Evolutionary conservation across 2,113 vertebrate genomes (phyloP), one percentile per base, ranked within the genome.

Genomic region (Peromyscus polionotus): DNA sequence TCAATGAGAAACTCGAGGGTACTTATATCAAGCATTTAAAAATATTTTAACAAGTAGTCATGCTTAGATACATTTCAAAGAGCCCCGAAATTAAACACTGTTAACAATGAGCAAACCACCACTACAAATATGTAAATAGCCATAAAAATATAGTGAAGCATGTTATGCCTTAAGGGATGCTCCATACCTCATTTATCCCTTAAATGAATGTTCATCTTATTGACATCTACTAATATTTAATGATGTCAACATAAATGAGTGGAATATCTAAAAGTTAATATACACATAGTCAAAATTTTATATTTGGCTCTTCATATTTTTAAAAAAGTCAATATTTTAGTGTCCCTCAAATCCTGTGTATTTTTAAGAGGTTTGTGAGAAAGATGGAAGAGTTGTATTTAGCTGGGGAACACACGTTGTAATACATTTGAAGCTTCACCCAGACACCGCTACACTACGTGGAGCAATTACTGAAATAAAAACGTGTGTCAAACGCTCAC

Each of bases 21-120:
- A 65, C 48, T 92, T 67, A 95, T 80, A 70, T 72, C 88, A 93
- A 93, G 76, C 75, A 95, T 72, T 76, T 95, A 91, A n/a, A 94
- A 95, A 45, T 81, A 88, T 72, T 93, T 95, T 86, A 51, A 96
- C 93, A 90, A 90, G 59, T 6, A 93, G 31, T 68, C 94, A 97
- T 96, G 96, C 95, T 94, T 57, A 76, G 11, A 94, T 51, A 86
- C 54, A 95, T 54, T 90, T 80, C 31, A 94, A 92, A 92, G 59
- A 88, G 42, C 51, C 22, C 31, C 59, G 42, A 91, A 75, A 81
- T 93, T n/a, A 93, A 88, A 93, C 1, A 26, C 75, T 14, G 14
- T 54, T 57, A 48, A 72, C 14, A 93, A 87, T 65, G 17, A 93
- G 33, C 7, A 92, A 31, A 8, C 0, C 17, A 33, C 17, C 85